Evolutionary conservation across 1,140 invertebrate species (phyloP).

Genomic region (Helicoverpa armigera): DNA sequence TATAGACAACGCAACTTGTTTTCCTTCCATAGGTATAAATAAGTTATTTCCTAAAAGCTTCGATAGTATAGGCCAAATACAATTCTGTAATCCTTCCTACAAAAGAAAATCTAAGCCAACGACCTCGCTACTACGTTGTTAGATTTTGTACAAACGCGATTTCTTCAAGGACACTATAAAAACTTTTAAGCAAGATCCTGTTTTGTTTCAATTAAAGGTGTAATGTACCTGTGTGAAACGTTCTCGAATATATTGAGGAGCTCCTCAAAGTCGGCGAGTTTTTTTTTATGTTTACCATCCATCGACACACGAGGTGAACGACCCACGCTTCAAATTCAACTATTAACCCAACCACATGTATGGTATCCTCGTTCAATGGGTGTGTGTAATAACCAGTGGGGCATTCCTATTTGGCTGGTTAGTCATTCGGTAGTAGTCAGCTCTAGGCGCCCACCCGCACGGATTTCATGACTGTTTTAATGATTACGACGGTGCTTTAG

Average conservation of each 20-base stretch:
- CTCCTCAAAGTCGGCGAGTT: slow-evolving; percentile 13
- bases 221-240: background rate
- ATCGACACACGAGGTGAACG: slow-evolving; percentile 58
- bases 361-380: slow-evolving; percentile 45
- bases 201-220: slow-evolving; percentile 6
- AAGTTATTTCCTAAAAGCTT: too few species aligned
- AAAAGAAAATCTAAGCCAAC: slow-evolving; percentile 6
- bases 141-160: slow-evolving; percentile 27
- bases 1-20: background rate
- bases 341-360: slow-evolving; percentile 52
- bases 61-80: too few species aligned
- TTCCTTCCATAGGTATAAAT: too few species aligned
- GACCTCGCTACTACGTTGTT: slow-evolving; percentile 24
- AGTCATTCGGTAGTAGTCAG: slow-evolving; percentile 22
- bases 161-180: slow-evolving; percentile 20
- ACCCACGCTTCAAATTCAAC: slow-evolving; percentile 54
- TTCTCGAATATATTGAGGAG: slow-evolving; percentile 12
- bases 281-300: slow-evolving; percentile 51
- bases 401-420: slow-evolving; percentile 52
- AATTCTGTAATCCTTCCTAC: background rate
- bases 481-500: slow-evolving; percentile 47
- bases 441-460: slow-evolving; percentile 54
- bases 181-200: slow-evolving; percentile 20
- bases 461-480: slow-evolving; percentile 57
- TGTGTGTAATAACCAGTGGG: slow-evolving; percentile 30